These are phyloP conservation scores for Poeciliopsis turrubarensis DNA, from an alignment of 2,113 vertebrate species.

Conservation along the genomic window DNA sequence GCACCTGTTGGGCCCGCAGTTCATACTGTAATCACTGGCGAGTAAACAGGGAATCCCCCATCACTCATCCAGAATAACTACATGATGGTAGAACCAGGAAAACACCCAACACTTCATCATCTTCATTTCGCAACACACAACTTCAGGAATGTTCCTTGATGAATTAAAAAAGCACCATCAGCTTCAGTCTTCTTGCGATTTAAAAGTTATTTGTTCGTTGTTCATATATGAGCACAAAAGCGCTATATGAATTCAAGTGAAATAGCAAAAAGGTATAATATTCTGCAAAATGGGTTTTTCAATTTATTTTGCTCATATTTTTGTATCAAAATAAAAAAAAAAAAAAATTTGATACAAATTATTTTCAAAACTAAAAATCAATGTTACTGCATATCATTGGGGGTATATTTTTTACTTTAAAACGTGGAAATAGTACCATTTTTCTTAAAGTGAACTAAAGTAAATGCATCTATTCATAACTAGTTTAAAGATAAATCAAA, in stretches of 20 bases:
- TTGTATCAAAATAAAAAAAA: no score
- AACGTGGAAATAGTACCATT: neutral
- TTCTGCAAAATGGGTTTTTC: no score
- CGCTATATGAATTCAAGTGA: no score
- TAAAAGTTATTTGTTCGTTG: no score
- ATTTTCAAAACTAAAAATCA: neutral
- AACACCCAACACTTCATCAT: conserved; percentile 25
- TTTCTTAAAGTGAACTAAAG: neutral
- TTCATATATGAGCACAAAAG: no score
- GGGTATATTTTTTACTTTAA: no score
- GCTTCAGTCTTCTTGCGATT: neutral
- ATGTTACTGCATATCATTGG: neutral
- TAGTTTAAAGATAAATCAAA: neutral
- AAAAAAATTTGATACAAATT: neutral
- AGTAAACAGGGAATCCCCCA: conserved; percentile 78
- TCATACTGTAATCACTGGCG: conserved; percentile 55
- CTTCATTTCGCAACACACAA: conserved; percentile 7
- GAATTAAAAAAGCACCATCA: neutral
- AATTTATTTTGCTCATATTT: no score
- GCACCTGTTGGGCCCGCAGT: conserved; percentile 45
- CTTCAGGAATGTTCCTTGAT: neutral
- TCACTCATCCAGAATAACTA: conserved; percentile 61
- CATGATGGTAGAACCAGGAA: conserved; percentile 30
- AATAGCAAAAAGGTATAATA: no score
- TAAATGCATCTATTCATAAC: neutral